These are phyloP conservation scores for Hydrolagus affinis DNA, from an alignment of 2,113 vertebrate genomes.

Conservation along the genomic window DNA sequence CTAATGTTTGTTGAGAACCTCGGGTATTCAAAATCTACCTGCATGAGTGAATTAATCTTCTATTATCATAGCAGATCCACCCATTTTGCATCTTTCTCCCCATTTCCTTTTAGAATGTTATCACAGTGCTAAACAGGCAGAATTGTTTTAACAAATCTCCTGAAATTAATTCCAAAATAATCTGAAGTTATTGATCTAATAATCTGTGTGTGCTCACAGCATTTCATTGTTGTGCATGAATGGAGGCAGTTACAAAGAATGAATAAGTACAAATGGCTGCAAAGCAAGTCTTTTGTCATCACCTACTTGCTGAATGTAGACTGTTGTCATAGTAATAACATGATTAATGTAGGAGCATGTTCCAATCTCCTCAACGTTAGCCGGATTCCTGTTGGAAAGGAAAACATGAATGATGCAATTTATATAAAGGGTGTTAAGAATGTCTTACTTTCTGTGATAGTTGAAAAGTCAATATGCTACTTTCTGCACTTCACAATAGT, in stretches of 20 bases:
- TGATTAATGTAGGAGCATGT: slow-evolving; percentile 96
- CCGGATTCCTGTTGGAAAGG: slow-evolving; percentile 70
- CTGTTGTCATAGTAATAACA: slow-evolving; percentile 92
- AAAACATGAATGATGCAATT: neutral
- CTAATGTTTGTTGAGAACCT: no score
- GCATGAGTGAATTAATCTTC: no score
- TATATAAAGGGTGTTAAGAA: neutral
- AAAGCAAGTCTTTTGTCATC: neutral
- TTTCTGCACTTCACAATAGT: neutral
- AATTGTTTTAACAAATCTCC: no score
- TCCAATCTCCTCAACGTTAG: slow-evolving; percentile 95
- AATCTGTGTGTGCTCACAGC: neutral
- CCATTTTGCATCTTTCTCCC: neutral
- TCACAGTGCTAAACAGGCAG: neutral
- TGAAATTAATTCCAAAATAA: neutral
- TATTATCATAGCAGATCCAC: no score
- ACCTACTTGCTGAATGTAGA: slow-evolving; percentile 92
- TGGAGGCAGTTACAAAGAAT: no score
- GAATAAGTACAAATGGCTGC: neutral
- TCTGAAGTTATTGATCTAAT: neutral
- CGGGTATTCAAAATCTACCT: no score
- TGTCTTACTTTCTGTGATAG: neutral
- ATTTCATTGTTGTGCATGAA: neutral
- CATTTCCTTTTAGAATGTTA: neutral
- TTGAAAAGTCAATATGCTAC: neutral